A percentile compares a stretch with the other conserved stretches of the same genome.
These are phyloP conservation scores for Procavia capensis DNA, from an alignment of 2,113 vertebrate genomes.

Conservation along the genomic window DNA sequence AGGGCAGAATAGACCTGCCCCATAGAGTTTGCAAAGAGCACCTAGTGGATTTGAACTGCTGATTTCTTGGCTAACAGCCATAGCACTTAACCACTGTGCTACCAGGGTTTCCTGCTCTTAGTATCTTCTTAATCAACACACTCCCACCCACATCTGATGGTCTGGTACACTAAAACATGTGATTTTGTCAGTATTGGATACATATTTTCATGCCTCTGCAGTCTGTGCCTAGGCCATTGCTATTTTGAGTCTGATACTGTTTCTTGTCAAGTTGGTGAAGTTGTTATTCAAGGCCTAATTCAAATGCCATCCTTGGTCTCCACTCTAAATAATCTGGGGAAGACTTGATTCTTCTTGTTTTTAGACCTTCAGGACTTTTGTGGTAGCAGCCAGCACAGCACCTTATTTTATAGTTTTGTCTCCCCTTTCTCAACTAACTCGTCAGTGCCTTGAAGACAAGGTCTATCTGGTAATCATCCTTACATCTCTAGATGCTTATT, in stretches of 20 bases:
- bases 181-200: neutral
- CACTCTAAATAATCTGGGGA: neutral
- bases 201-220: neutral
- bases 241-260: neutral
- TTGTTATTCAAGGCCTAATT: neutral
- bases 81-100: no score
- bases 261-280: neutral
- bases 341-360: neutral
- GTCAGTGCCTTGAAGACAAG: neutral
- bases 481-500: neutral
- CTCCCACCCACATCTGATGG: neutral
- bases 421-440: neutral
- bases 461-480: neutral
- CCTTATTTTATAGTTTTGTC: neutral
- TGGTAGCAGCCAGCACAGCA: neutral
- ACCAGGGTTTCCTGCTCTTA: neutral
- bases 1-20: no score
- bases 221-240: neutral
- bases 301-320: neutral
- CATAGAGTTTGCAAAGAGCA: no score
- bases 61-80: no score
- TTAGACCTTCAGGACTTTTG: neutral
- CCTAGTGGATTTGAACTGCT: no score
- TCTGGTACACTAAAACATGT: no score
- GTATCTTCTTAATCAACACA: neutral